Conservation (phyloP, 2,797 vertebrate species). For the Catamblyrhynchus diadema region DNA sequence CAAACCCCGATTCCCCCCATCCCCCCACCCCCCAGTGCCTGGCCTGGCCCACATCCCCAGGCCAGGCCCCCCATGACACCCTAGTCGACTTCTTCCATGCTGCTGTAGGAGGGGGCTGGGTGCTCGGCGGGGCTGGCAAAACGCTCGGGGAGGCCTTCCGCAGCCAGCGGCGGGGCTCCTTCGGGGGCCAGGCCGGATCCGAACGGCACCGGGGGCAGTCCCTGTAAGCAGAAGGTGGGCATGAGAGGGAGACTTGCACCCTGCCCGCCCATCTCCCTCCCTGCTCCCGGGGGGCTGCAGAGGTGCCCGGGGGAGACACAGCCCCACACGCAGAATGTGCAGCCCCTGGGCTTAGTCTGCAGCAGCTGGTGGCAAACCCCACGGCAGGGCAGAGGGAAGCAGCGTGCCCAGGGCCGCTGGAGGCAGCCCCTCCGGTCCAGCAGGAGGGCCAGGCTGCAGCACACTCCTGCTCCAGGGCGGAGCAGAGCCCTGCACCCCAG, state of each 20-base stretch:
- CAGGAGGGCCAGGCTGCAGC: background rate
- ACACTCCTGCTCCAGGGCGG: background rate
- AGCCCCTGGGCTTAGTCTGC: fast-evolving
- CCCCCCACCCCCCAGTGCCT: background rate
- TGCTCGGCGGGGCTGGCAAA: conserved; percentile 83
- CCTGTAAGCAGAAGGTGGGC: conserved; percentile 85
- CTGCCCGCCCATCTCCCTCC: background rate
- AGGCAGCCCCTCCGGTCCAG: background rate
- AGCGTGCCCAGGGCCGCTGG: background rate
- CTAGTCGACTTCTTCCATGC: conserved; percentile 99
- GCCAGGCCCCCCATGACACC: background rate
- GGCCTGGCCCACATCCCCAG: background rate
- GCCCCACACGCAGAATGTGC: fast-evolving
- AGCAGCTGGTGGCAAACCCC: background rate
- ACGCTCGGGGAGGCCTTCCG: conserved; percentile 83
- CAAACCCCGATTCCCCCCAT: background rate
- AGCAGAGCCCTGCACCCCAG: background rate
- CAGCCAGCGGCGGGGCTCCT: conserved; percentile 82
- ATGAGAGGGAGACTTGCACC: background rate
- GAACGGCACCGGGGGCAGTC: conserved; percentile 85
- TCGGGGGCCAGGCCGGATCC: conserved; percentile 87
- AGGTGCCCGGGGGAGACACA: fast-evolving
- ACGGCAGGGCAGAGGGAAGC: background rate
- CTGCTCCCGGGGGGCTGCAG: fast-evolving
- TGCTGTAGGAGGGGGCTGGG: conserved; percentile 90